Evolutionary conservation across 2,797 vertebrate species (phyloP).

Genomic region (Pachyuromys duprasi): DNA sequence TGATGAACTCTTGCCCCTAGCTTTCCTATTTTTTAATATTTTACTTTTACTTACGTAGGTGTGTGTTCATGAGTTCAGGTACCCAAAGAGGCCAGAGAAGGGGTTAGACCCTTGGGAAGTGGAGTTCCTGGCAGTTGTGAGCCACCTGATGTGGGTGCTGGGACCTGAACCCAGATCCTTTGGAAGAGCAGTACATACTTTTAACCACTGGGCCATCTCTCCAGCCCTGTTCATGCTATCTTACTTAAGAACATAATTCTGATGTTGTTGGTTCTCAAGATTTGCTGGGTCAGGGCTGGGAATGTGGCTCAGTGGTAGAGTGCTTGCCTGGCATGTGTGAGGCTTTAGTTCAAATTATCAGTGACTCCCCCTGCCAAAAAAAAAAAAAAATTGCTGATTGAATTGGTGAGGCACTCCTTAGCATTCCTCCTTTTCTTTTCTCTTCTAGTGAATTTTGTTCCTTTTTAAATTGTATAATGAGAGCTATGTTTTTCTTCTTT

Average conservation of each 20-base stretch:
- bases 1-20: neutral
- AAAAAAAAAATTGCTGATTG: neutral
- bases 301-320: neutral
- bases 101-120: neutral
- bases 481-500: constrained; percentile 45
- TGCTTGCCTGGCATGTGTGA: neutral
- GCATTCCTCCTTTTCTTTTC: neutral
- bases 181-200: neutral
- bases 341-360: neutral
- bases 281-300: neutral
- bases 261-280: neutral
- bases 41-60: neutral
- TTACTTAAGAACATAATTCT: neutral
- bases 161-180: neutral
- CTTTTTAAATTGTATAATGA: constrained; percentile 11
- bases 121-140: neutral
- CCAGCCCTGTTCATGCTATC: neutral
- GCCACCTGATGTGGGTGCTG: neutral
- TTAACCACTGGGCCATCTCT: neutral
- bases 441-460: neutral
- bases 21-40: neutral
- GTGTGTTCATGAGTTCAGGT: neutral
- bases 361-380: too few relatives aligned
- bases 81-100: neutral
- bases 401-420: constrained; percentile 23